phyloP scores from a whole-genome alignment of 2,888 invertebrate species.

The Drosophila gaucha region DNA sequence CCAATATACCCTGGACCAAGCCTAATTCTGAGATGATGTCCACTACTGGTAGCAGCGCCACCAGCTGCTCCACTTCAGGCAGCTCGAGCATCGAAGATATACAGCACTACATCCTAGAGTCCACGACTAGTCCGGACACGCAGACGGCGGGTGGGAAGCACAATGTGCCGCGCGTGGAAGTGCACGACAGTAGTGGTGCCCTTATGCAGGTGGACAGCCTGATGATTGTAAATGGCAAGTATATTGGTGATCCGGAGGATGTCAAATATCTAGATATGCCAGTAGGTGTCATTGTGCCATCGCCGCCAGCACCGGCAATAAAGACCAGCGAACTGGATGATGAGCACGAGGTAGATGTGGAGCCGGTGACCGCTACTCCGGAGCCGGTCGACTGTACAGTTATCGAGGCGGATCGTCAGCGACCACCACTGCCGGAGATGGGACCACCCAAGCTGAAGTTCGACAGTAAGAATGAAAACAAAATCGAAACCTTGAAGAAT shows the following conservation, averaged over 20 bases:
- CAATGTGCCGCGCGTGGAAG: conserved; percentile 89
- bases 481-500: conserved; percentile 84
- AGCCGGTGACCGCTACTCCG: conserved; percentile 80
- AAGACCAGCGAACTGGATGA: conserved; percentile 71
- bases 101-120: conserved; percentile 84
- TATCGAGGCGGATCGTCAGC: conserved; percentile 63
- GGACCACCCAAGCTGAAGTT: conserved; percentile 81
- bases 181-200: conserved; percentile 90
- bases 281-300: conserved; percentile 82
- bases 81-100: conserved; percentile 85
- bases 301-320: conserved; percentile 63
- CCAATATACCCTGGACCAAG: conserved; percentile 85
- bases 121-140: conserved; percentile 85
- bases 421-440: conserved; percentile 72
- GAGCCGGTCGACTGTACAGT: conserved; percentile 80
- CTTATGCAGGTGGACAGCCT: conserved; percentile 88
- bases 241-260: conserved; percentile 85
- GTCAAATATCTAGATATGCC: conserved; percentile 84
- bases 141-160: conserved; percentile 76
- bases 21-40: conserved; percentile 86
- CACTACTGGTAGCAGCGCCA: conserved; percentile 74
- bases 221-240: conserved; percentile 85
- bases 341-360: conserved; percentile 65
- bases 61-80: conserved; percentile 85
- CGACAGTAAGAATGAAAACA: conserved; percentile 84